Evolutionary conservation across 2,888 invertebrate genomes (phyloP).

Genomic region (Sialis lutaria): DNA sequence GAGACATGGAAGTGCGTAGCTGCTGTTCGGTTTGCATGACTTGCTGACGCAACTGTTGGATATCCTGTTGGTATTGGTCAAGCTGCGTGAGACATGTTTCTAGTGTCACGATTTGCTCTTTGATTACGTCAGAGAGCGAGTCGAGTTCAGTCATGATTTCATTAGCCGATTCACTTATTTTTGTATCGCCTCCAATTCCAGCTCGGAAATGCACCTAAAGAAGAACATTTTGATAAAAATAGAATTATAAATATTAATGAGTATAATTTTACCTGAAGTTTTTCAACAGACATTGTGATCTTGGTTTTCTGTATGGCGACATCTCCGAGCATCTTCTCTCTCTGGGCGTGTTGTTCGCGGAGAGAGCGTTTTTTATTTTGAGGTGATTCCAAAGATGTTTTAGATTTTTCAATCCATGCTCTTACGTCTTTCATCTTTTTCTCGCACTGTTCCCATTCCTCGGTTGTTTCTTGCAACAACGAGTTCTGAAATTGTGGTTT

Average conservation of each 20-base stretch:
- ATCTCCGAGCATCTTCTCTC: conserved; percentile 76
- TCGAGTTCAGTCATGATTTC: conserved; percentile 54
- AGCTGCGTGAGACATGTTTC: conserved; percentile 67
- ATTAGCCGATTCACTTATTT: conserved; percentile 53
- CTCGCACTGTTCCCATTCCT: conserved; percentile 94
- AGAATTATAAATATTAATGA: not conserved
- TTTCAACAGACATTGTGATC: conserved; percentile 75
- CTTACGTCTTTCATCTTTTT: conserved; percentile 81
- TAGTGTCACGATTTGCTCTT: conserved; percentile 45
- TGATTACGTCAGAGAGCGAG: conserved; percentile 38
- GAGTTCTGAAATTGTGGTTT: conserved; percentile 49
- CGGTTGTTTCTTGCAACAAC: conserved; percentile 75
- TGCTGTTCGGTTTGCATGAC: conserved; percentile 78
- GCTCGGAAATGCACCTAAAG: conserved; percentile 72
- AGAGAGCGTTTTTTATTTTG: conserved; percentile 76
- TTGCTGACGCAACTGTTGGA: conserved; percentile 57
- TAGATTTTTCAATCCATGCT: conserved; percentile 77
- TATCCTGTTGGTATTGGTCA: conserved; percentile 75
- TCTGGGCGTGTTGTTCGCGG: conserved; percentile 66
- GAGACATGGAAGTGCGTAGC: conserved; percentile 64
- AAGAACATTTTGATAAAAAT: not conserved
- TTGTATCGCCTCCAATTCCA: conserved; percentile 63
- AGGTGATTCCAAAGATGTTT: conserved; percentile 55
- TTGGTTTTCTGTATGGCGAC: conserved; percentile 80
- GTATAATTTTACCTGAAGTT: conserved; percentile 51